Conservation (phyloP, 2,113 vertebrate species). For the Scopus umbretta region DNA sequence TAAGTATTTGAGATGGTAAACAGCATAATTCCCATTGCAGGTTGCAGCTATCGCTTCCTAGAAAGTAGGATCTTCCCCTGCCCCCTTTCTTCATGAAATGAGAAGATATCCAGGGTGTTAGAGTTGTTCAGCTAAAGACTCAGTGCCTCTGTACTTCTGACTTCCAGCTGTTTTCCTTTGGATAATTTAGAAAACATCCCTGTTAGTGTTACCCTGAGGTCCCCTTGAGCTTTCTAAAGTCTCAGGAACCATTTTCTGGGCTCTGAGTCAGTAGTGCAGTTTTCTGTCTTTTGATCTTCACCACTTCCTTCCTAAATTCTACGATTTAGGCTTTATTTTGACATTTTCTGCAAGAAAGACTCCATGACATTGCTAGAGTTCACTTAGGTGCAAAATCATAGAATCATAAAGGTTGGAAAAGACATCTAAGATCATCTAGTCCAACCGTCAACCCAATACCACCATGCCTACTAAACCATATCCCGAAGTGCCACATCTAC, state of each 20-base stretch:
- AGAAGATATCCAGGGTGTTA: background rate
- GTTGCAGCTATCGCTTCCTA: background rate
- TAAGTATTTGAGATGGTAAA: background rate
- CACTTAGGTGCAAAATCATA: background rate
- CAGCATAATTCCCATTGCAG: background rate
- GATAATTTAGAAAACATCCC: background rate
- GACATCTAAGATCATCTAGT: no score
- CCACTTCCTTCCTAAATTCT: background rate
- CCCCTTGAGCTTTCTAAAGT: background rate
- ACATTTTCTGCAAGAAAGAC: background rate
- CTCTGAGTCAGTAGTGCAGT: background rate
- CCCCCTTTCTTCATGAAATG: background rate
- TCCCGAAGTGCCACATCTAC: no score
- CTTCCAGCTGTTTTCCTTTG: background rate
- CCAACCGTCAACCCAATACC: no score
- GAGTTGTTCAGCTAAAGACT: background rate
- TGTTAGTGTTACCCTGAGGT: background rate
- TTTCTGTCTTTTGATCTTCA: background rate
- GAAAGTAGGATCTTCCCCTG: background rate
- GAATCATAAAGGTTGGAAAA: no score
- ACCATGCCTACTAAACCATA: no score
- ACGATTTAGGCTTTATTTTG: background rate
- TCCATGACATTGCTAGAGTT: background rate
- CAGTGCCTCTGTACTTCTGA: fast-evolving
- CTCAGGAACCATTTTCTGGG: background rate